Base-by-base conservation (phyloP, 2,888 invertebrate species). In the Seira ritae region DNA sequence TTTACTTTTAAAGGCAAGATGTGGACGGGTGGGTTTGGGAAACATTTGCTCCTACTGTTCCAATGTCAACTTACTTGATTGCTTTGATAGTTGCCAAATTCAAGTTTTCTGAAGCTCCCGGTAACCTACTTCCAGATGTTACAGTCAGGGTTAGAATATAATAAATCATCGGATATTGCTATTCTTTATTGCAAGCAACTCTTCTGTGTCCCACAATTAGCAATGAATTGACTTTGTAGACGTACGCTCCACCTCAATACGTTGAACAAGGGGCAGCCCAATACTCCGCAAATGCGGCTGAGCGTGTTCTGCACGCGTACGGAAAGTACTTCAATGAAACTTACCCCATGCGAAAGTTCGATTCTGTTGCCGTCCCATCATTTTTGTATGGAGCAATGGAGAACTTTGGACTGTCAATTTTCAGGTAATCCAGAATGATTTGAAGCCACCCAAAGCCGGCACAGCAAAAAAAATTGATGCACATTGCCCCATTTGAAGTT, bases 361-460 rank as follows among this genome's bases (percentile, higher is more conserved):
- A 83, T 55, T 62, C 68, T 10, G 83, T 78, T 6, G 77, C 73
- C n/a, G 78, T 83, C 1, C 77, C 83, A 17, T 67, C 72, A 1
- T 83, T 83, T 70, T 20, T 74, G 1, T 83, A 78, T 17, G 83
- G 83, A 10, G 83, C 78, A n/a, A 82, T 82, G 82, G 82, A 82
- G 72, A 82, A 82, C 65, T 77, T 55, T 62, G 82, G 82, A 6
- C 31, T 82, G 1, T 72, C 77, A 6, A 77, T 82, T 62, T 81
- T 76, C 60, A n/a, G 75, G 80, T 80, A 46, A n/a, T 31, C 8
- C 31, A 17, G 12, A 24, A 22, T 62, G 6, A 12, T 62, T 17
- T 6, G 8, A 17, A 20, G 24, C 20, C 19, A 17, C 19, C 8
- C 12, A 6, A n/a, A 15, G 19, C 8, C 19, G 12, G 19, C 12